Base-by-base conservation (phyloP, 37 sponge, comb jelly and placozoan genomes). In the Agelas oroides region DNA sequence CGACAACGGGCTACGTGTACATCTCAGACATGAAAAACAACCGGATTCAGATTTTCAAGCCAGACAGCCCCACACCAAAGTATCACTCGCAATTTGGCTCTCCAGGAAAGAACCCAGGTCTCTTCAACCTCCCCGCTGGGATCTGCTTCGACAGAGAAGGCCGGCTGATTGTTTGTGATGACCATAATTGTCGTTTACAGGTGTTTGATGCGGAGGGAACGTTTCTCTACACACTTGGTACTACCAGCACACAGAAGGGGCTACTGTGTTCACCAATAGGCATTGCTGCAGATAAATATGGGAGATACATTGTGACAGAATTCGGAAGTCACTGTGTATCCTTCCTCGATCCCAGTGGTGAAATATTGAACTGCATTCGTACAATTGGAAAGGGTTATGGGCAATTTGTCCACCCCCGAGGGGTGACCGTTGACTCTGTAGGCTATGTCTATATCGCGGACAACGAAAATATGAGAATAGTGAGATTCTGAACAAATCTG, bases 1-100 rank as follows among this genome's bases (percentile, higher is more conserved):
- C 84, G 1, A 21, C 46, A 8, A 79, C 65, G 21, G 85, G 88
- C 18, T 36, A 40, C 61, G 62, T 92, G n/a, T 92, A 92, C 67
- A 60, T 92, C 33, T 83, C 92, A 15, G 92, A 92, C 36, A 87
- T 87, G 83, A 87, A 73, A 52, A 92, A 92, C 71, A 72, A 92
- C 59, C 66, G 88, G 18, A 77, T 92, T 38, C 92, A 92, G 37
- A 71, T 92, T 35, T 87, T 88, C 59, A 75, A 41, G 38, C 81
- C 75, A 13, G 57, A 71, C 12, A 30, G 25, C 5, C 46, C 67
- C 20, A 40, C 54, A 24, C 71, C 71, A 5, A 34, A 17, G 11
- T 86, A 86, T 57, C 20, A 27, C 5, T 2, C 33, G 18, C 71
- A 71, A 27, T 89, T 89, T 65, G 90, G 90, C 53, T 54, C 60